Base-by-base conservation (phyloP, 2,888 invertebrate species). In the Phytoseiulus persimilis region DNA sequence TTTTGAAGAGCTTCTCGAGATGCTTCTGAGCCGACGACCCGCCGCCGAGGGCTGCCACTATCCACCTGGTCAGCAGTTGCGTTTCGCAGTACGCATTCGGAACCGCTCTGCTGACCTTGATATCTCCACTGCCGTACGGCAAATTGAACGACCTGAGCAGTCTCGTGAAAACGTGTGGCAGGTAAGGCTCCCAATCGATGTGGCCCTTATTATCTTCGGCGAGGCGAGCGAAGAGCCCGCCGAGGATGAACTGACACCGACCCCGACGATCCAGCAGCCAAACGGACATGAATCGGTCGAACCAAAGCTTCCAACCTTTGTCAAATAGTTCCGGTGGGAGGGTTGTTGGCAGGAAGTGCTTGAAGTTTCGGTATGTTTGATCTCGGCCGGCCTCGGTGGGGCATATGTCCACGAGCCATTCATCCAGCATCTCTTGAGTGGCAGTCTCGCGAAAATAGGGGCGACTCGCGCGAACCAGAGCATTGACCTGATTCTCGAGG, bases 131-230 rank as follows among this genome's bases (percentile, higher is more conserved):
- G 90, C 95, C 94, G 90, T 97, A 96, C 0, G 96, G 97, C 90
- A 97, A 93, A 92, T 95, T 95, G 90, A 97, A 94, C 83, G 95
- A 95, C 91, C 95, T 94, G 90, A 96, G 93, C 45, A 93, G 91
- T 65, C 93, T 92, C 95, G 95, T 92, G 91, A 94, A 94, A 32
- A 94, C 92, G 92, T 83, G 91, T n/a, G 96, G 95, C 90, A 96
- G 94, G 92, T 96, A 94, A 0, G 96, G 96, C 90, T 95, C 95
- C 97, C 97, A 98, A 92, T 98, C 95, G 84, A 98, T 95, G 90
- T 95, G 95, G 0, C 97, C 97, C 90, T 96, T 95, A 92, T 95
- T 96, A 91, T 94, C 94, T 91, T 94, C 94, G 0, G 96, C 95
- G 89, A 96, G 93, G 89, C 95, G 94, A 0, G 96, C 94, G 93